Base-by-base conservation (phyloP, 2,113 vertebrate species). In the Heteronetta atricapilla region DNA sequence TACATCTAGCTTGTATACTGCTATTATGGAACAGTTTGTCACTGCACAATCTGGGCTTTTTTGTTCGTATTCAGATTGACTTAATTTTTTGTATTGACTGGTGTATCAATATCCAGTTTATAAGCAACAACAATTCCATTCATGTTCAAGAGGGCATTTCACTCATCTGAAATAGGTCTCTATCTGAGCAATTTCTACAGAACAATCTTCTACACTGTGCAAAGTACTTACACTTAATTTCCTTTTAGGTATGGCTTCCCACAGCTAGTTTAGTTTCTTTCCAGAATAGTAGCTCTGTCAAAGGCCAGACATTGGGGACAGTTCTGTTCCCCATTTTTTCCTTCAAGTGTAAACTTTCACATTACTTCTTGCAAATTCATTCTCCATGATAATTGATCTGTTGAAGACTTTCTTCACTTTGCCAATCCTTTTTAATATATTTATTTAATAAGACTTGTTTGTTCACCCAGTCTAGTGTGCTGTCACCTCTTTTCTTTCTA, bases 1-100 rank as follows among this genome's bases (percentile, higher is more conserved):
- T 69, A 28, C 16, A 31, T 82, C 69, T 53, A 7, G 3, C 56
- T 75, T 77, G 21, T 62, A 44, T 34, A 66, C n/a, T 82, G 38
- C 21, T 89, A 34, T 63, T 74, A 77, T 1, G 5, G 46, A 90
- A 77, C 16, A 67, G 50, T 86, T 76, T 77, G 38, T 34, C 16
- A 33, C 33, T 76, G 58, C 70, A 83, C 14, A 73, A 55, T 34
- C 29, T 70, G 42, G 14, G n/a, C 23, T 74, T 77, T 85, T 73
- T 83, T 0, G 4, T 73, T 89, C 67, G 23, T 52, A 81, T 78
- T 93, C 31, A 75, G 59, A 90, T 26, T 75, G 88, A 90, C 56
- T 86, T 59, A 59, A 56, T 22, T 46, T 86, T 95, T 90, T 42
- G 19, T 67, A 80, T 73, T 83, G 88, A 88, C 36, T 25, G 63